Evolutionary conservation across 2,888 invertebrate species (phyloP), one percentile per base, ranked within the genome.

Genomic region (Chloroclystis v-ata): DNA sequence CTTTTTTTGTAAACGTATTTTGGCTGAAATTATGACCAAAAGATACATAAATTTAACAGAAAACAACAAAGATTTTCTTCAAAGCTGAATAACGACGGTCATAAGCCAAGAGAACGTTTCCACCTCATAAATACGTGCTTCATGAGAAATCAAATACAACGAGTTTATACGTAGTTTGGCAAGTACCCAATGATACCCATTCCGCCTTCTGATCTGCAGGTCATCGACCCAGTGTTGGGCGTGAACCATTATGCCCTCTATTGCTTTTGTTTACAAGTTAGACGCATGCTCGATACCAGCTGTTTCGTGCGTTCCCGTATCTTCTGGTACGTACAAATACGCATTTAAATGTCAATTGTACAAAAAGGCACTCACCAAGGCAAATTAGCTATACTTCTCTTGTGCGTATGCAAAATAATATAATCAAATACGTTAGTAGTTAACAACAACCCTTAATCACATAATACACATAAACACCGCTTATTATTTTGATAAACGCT

Each of bases 51-150:
- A 20, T 4, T 20, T n/a, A n/a, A n/a, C n/a, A n/a, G n/a, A n/a
- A 20, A 5, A 20, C 20, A 5, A 4, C 20, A 20, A 20, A 20
- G 20, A 4, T 20, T 4, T 20, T 20, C 5, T 20, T 5, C 13
- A 32, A 13, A 13, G 32, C 32, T 32, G 13, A 32, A 14, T 32
- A 14, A 32, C 5, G 32, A 32, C 9, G 32, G 4, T 32, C 32
- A 14, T 14, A 32, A 14, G 32, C 32, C 20, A 16, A 14, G 20
- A 16, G n/a, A 20, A 33, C 20, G 38, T 39, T 44, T 33, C 20
- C 28, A 89, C 63, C 61, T 52, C 47, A 20, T 39, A 39, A 39
- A 45, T 13, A 24, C 40, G 24, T 24, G 26, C 12, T 39, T 37
- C 28, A 30, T 24, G 43, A 43, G 38, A 49, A 47, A 52, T 43